A percentile compares a stretch with the other conserved stretches of the same genome.
Evolutionary conservation across 37 sponge, comb jelly and placozoan genomes (phyloP).

Genomic region (Oopsacas minuta): DNA sequence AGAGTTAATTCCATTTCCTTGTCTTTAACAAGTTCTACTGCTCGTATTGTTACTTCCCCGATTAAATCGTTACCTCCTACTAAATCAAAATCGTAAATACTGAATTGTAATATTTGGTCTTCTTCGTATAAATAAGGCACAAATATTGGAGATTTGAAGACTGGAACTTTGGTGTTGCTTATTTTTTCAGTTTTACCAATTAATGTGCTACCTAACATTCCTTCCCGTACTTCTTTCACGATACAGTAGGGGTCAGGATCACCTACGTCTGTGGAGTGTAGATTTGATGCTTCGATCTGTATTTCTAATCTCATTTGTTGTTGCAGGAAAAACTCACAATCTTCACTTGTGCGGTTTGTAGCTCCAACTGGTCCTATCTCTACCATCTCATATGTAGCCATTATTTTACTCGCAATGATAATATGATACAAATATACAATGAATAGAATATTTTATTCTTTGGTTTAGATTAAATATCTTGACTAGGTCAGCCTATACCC

Average conservation of each 20-base stretch:
- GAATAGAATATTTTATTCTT: too few species aligned
- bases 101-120: neutral
- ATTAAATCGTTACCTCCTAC: neutral
- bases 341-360: neutral
- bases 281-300: neutral
- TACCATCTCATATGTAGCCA: neutral
- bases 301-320: neutral
- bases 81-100: neutral
- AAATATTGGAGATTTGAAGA: neutral
- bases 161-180: neutral
- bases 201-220: neutral
- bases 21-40: neutral
- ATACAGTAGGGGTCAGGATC: neutral
- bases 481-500: neutral
- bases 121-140: neutral
- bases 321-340: neutral
- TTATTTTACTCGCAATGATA: neutral
- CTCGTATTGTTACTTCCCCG: neutral
- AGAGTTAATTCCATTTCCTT: neutral
- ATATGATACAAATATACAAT: neutral
- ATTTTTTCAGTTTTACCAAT: neutral
- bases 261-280: neutral
- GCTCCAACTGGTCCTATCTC: neutral
- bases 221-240: neutral
- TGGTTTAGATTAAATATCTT: neutral